Base-by-base conservation (phyloP, 2,797 vertebrate genomes). In the Bradypus variegatus region DNA sequence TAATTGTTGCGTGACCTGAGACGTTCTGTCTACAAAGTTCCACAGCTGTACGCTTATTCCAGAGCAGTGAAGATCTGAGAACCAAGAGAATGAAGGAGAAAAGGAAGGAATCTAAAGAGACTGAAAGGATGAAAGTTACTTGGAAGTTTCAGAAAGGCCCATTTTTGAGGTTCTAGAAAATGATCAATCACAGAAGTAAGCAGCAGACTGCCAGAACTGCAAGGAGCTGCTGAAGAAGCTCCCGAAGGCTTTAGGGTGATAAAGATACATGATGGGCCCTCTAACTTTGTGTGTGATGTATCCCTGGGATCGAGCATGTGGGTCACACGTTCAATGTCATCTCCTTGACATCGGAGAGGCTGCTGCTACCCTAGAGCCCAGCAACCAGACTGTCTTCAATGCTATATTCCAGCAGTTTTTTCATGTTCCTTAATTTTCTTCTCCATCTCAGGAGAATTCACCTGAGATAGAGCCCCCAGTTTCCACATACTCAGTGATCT, bases 211-310 rank as follows among this genome's bases (percentile, higher is more conserved):
- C n/a, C 29, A 27, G 67, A 87, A 48, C 41, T 31, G 33, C 8
- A 53, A 60, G 36, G 36, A 45, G 25, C 19, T 0, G 14, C 31
- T 8, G n/a, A 45, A 33, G 41, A 64, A 53, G 72, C 64, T 64
- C 55, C 19, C 73, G 50, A 50, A 21, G 58, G 21, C 67, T 87
- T n/a, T 27, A 2, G 58, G 27, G 21, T 16, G 29, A 48, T 9
- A 27, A 36, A 77, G 72, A 60, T 10, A n/a, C 12, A 0, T 1
- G 31, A 13, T 12, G 19, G 58, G 82, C 64, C 82, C 45, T 83
- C n/a, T 38, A 21, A 5, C 23, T 2, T 13, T 7, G 0, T 12
- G 31, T 21, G 33, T 7, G 2, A 8, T 50, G 29, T 60, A 18
- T 25, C n/a, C 58, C 58, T 79, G 36, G 29, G 55, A 38, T 55